Base-by-base conservation (phyloP, 2,797 vertebrate species). In the Nannoperca australis region DNA sequence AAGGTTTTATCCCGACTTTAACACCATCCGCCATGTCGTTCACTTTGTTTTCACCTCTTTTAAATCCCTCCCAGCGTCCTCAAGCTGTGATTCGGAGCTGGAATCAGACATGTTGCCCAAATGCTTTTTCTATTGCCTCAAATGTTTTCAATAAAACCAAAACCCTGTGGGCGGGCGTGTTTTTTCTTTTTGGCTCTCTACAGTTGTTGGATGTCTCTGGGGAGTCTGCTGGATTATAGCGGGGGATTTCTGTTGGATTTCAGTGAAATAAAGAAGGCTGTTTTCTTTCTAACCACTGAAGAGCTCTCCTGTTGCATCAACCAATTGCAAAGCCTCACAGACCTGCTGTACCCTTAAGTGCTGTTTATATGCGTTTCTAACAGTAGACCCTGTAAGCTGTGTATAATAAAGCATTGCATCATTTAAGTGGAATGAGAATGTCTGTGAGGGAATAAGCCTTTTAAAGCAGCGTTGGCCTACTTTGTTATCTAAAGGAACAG, bases 161-260 rank as follows among this genome's bases (percentile, higher is more conserved):
- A 73, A 82, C 63, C 67, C 54, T 64, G 92, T 92, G 90, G 93
- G 92, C 79, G 91, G 81, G 47, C 40, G 2, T 78, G 63, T 66
- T 58, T 73, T 79, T 74, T 61, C 54, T 15, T 2, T 6, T 34
- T 67, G 4, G 20, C 60, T 73, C 75, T 34, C 42, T 75, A 24
- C 87, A 82, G 79, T 88, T 70, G 73, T 70, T 84, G 69, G 72
- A 85, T 82, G 87, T 88, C 89, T 88, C 88, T 51, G 59, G 82
- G 90, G 88, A 71, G 53, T 79, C 83, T 73, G 69, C 30, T 78
- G 88, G 93, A 92, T 93, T 92, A 93, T 73, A 50, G 79, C n/a
- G 84, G 74, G 60, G 88, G 87, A 92, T 94, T 93, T 93, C 81
- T 82, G 71, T 53, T 70, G 83, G 80, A 89, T 92, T 88, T 84